These are phyloP conservation scores for Cotesia chilonis DNA, from an alignment of 1,140 invertebrate genomes.

Conservation along the genomic window DNA sequence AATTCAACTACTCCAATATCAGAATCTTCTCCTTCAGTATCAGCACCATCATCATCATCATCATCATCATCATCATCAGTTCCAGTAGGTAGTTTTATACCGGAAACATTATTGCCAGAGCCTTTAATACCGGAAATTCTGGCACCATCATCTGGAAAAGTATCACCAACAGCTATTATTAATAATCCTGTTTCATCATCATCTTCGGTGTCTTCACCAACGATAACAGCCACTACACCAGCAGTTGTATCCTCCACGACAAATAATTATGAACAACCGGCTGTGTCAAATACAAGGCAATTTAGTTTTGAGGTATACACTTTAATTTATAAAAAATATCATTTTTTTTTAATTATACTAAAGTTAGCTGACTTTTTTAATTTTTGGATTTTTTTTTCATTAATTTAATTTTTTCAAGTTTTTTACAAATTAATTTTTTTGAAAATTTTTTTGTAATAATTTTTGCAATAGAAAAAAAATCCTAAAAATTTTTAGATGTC, in stretches of 20 bases:
- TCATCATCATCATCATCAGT: slow-evolving; percentile 26
- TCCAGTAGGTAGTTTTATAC: slow-evolving; percentile 19
- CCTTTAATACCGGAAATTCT: slow-evolving; percentile 20
- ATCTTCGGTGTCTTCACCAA: slow-evolving; percentile 43
- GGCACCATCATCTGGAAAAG: too few relatives aligned
- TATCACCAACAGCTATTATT: slow-evolving; percentile 30
- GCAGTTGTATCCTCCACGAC: slow-evolving; percentile 41
- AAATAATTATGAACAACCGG: slow-evolving; percentile 51
- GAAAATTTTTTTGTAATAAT: too few relatives aligned
- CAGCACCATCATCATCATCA: slow-evolving; percentile 26
- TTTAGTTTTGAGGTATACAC: slow-evolving; percentile 58
- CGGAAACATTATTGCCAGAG: background rate
- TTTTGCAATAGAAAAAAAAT: too few relatives aligned
- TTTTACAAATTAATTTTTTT: too few relatives aligned
- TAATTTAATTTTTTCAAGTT: too few relatives aligned
- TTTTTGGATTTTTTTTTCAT: background rate
- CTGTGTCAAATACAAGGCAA: slow-evolving; percentile 53
- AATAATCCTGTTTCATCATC: slow-evolving; percentile 46
- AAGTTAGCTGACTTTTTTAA: background rate
- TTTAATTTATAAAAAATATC: too few relatives aligned
- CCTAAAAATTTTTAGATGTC: too few relatives aligned
- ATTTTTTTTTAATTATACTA: background rate
- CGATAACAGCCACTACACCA: slow-evolving; percentile 28
- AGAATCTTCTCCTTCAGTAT: slow-evolving; percentile 26
- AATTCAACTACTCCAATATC: slow-evolving; percentile 35